These are phyloP conservation scores for Coleophora deauratella DNA, from an alignment of 2,888 invertebrate genomes.

Conservation along the genomic window DNA sequence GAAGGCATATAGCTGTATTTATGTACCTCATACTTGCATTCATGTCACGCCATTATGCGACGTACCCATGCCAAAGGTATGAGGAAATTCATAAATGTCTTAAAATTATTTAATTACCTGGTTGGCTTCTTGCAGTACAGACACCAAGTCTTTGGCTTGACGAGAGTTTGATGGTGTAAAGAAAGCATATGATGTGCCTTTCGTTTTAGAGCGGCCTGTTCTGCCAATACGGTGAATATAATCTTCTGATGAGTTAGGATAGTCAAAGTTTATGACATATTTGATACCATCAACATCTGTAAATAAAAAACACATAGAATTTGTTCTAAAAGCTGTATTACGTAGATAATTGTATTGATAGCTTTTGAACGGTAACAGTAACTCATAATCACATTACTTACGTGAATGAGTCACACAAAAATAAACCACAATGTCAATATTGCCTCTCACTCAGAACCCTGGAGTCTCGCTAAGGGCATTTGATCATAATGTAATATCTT, in stretches of 20 bases:
- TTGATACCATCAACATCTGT: slow-evolving; percentile 97
- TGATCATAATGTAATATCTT: slow-evolving; percentile 27
- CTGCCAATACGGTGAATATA: slow-evolving; percentile 97
- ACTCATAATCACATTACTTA: slow-evolving; percentile 65
- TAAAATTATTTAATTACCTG: slow-evolving; percentile 71
- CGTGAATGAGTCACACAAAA: slow-evolving; percentile 67
- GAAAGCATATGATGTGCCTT: slow-evolving; percentile 95
- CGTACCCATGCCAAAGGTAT: slow-evolving; percentile 85
- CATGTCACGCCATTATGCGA: slow-evolving; percentile 78
- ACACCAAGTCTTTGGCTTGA: slow-evolving; percentile 91
- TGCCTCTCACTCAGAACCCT: slow-evolving; percentile 73
- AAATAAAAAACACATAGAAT: slow-evolving; percentile 23
- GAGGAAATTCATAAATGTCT: slow-evolving; percentile 57
- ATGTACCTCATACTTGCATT: slow-evolving; percentile 84
- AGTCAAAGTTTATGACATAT: slow-evolving; percentile 97
- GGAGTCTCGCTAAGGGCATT: slow-evolving; percentile 64
- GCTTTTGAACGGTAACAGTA: slow-evolving; percentile 21
- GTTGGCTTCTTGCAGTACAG: slow-evolving; percentile 92
- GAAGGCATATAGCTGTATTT: slow-evolving; percentile 82
- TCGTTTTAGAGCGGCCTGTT: slow-evolving; percentile 89
- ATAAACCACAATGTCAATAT: slow-evolving; percentile 46
- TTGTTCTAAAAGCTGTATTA: background rate
- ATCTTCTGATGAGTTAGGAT: slow-evolving; percentile 95
- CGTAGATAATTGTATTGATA: slow-evolving; percentile 8
- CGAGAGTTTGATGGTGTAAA: slow-evolving; percentile 91